Evolutionary conservation across 2,113 vertebrate genomes (phyloP).

Genomic region (Notarius lentiginosus): DNA sequence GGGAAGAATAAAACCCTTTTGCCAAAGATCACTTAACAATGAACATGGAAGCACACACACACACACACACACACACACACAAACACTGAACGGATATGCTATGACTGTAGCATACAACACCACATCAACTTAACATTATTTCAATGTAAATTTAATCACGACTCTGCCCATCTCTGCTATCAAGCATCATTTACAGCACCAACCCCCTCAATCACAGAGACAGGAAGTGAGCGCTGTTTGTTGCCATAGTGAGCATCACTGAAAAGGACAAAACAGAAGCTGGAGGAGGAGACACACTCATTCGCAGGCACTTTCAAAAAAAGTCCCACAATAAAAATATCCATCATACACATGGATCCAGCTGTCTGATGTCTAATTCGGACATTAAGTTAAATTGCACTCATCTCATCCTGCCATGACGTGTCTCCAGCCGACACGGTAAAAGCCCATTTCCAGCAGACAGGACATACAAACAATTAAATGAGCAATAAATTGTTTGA

Average conservation of each 20-base stretch:
- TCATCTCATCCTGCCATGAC: slow-evolving; percentile 38
- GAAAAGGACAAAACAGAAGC: slow-evolving; percentile 60
- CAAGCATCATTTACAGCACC: slow-evolving; percentile 25
- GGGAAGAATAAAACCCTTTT: no score
- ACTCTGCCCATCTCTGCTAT: slow-evolving; percentile 3
- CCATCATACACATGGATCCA: slow-evolving; percentile 68
- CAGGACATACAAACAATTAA: slow-evolving; percentile 58
- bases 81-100: no score
- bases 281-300: slow-evolving; percentile 52
- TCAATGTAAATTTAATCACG: slow-evolving; percentile 26
- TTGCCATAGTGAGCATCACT: slow-evolving; percentile 73
- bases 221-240: slow-evolving; percentile 60
- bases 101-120: no score
- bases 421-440: slow-evolving; percentile 54
- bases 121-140: background rate
- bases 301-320: background rate
- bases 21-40: no score
- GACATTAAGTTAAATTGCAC: slow-evolving; percentile 67
- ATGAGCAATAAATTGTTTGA: slow-evolving; percentile 53
- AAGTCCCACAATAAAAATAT: slow-evolving; percentile 62
- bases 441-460: slow-evolving; percentile 70
- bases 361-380: slow-evolving; percentile 37
- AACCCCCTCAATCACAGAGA: slow-evolving; percentile 62
- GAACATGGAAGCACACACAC: no score
- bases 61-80: no score